These are phyloP conservation scores for Progne subis DNA, from an alignment of 2,113 vertebrate species.

Conservation along the genomic window DNA sequence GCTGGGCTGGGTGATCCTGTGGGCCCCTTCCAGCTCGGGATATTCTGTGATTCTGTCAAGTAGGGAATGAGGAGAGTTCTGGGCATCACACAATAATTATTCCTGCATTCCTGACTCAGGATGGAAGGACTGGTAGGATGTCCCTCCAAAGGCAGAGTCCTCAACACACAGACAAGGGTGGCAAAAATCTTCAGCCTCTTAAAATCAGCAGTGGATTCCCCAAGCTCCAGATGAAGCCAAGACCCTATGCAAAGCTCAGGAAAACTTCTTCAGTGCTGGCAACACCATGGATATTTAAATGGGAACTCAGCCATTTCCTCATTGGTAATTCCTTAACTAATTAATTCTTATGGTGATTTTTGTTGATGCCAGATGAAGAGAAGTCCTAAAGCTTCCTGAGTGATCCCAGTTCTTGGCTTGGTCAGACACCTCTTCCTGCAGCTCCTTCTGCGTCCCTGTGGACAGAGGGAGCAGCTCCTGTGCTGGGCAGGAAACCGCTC, in stretches of 20 bases:
- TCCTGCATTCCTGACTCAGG: background rate
- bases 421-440: background rate
- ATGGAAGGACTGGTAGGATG: background rate
- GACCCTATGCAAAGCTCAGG: background rate
- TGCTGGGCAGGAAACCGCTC: background rate
- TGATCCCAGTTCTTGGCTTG: background rate
- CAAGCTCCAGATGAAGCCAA: background rate
- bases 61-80: background rate
- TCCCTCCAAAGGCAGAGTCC: background rate
- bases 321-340: background rate
- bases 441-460: background rate
- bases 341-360: background rate
- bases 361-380: background rate
- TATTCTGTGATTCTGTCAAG: no score
- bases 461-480: background rate
- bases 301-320: background rate
- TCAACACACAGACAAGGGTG: rapidly evolving
- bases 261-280: background rate
- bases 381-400: background rate
- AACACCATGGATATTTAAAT: rapidly evolving
- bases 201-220: background rate
- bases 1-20: no score
- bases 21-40: no score
- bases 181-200: background rate
- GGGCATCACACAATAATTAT: background rate